phyloP scores from a whole-genome alignment of 2,113 vertebrate genomes.

The Petrocephalus zakoni region DNA sequence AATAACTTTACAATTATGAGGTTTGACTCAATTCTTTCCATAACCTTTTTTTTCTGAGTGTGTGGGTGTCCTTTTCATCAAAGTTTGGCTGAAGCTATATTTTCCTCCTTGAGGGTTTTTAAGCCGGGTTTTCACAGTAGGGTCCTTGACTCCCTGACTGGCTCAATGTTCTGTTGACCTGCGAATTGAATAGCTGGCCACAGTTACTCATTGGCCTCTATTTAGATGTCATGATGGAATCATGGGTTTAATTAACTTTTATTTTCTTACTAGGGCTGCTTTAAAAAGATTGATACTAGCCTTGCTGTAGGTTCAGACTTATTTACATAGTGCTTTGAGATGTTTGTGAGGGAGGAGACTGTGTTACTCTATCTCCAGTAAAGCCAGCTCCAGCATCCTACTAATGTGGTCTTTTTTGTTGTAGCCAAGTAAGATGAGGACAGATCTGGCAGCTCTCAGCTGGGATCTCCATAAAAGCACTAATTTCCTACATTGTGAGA shows the following conservation, averaged over 20 bases:
- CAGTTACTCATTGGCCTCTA: not conserved
- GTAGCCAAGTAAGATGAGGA: not conserved
- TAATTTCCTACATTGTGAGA: not conserved
- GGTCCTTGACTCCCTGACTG: not conserved
- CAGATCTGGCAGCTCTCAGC: not conserved
- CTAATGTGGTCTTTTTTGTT: not conserved
- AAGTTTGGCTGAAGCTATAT: slow-evolving; percentile 7
- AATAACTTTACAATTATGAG: slow-evolving; percentile 2
- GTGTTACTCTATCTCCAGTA: not conserved
- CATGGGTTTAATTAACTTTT: not conserved
- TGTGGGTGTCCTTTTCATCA: slow-evolving; percentile 10
- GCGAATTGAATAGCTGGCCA: not conserved
- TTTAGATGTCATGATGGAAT: not conserved
- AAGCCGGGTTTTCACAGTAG: slow-evolving; percentile 3
- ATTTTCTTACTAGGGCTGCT: not conserved
- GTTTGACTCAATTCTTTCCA: not conserved
- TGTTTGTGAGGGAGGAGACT: not conserved
- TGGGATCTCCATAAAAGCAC: not conserved
- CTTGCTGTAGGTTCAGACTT: not conserved
- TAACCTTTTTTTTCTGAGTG: not conserved
- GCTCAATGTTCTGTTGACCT: not conserved
- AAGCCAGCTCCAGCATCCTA: not conserved
- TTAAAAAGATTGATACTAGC: not conserved
- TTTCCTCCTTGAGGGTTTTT: slow-evolving; percentile 5
- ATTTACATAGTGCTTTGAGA: not conserved